Conservation (phyloP, 2,113 vertebrate genomes). For the Anhinga anhinga region DNA sequence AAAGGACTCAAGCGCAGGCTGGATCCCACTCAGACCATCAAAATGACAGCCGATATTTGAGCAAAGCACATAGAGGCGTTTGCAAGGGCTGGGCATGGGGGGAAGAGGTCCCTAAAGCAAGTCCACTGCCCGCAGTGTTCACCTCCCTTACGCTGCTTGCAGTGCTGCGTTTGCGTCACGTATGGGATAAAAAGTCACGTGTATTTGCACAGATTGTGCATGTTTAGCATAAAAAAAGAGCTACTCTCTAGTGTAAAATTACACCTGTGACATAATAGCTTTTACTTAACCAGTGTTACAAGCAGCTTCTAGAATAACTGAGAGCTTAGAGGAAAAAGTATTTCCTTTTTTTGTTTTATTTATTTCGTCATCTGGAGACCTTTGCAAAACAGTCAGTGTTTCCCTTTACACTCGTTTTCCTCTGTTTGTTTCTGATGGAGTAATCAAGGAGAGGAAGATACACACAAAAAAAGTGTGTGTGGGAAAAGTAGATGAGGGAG, state of each 20-base stretch:
- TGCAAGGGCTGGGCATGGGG: neutral
- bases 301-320: neutral
- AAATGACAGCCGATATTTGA: neutral
- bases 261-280: neutral
- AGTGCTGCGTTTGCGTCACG: accelerated
- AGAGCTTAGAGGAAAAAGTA: neutral
- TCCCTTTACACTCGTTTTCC: neutral
- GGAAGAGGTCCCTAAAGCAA: neutral
- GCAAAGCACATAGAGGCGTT: neutral
- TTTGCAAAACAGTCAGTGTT: neutral
- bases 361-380: neutral
- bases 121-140: neutral
- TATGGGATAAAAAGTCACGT: neutral
- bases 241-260: neutral
- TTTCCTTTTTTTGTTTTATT: neutral
- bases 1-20: neutral
- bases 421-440: neutral
- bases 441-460: neutral
- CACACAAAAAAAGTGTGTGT: neutral
- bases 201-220: neutral
- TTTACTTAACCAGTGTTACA: neutral
- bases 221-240: neutral
- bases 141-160: accelerated
- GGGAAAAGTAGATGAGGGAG: neutral
- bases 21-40: neutral